phyloP scores from a whole-genome alignment of 30 jellyfish, hydroid and myxozoan genomes.

The Turritopsis rubra region DNA sequence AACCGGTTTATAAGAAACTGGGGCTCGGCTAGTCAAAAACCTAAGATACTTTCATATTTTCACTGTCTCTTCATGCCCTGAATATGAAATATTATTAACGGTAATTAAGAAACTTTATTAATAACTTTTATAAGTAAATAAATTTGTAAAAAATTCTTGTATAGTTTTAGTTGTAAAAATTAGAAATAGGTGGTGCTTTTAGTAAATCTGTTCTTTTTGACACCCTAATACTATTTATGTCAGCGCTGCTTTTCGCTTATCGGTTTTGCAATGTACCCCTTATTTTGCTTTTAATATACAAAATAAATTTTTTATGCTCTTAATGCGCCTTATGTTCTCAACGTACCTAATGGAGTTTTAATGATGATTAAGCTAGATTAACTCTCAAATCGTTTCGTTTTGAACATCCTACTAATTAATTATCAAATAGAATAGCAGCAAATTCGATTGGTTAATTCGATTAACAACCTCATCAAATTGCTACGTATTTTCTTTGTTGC shows the following conservation, averaged over 20 bases:
- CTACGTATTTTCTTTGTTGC: background rate
- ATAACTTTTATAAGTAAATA: background rate
- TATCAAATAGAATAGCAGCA: background rate
- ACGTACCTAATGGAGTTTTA: too few relatives aligned
- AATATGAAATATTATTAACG: too few relatives aligned
- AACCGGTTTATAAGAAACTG: too few relatives aligned
- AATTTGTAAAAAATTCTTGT: background rate
- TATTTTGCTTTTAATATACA: background rate
- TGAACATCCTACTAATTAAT: background rate
- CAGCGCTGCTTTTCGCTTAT: background rate
- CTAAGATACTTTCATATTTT: too few relatives aligned
- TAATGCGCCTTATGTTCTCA: background rate
- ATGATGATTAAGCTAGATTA: background rate
- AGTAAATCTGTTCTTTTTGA: too few relatives aligned
- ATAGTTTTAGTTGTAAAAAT: background rate
- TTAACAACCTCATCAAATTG: background rate
- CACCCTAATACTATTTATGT: too few relatives aligned
- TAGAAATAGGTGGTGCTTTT: too few relatives aligned
- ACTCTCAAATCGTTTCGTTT: background rate
- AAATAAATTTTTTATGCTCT: background rate
- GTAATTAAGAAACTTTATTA: too few relatives aligned
- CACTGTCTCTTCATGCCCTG: too few relatives aligned
- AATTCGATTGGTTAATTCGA: background rate
- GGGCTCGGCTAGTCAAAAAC: too few relatives aligned
- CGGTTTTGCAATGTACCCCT: background rate